phyloP scores from a whole-genome alignment of 2,888 invertebrate genomes.

The Apotomis capreana region DNA sequence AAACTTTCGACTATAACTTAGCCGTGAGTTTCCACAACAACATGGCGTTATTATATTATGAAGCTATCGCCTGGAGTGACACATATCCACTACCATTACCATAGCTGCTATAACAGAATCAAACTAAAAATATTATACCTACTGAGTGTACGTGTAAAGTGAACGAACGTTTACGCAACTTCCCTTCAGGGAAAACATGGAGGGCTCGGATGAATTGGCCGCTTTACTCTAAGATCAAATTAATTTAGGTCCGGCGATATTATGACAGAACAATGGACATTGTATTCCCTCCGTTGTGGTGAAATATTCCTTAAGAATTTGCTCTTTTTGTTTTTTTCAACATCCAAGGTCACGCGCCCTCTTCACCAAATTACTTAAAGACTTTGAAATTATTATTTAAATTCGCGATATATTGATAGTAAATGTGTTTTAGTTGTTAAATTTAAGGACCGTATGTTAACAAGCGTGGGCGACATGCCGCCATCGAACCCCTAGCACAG shows the following conservation, averaged over 20 bases:
- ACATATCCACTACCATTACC: too few species aligned
- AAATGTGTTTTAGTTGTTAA: not conserved
- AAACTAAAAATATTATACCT: conserved; percentile 3
- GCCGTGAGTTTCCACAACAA: too few species aligned
- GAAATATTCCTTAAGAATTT: conserved; percentile 22
- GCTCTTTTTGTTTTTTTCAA: conserved; percentile 31
- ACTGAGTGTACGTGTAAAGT: too few species aligned
- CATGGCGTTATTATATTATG: too few species aligned
- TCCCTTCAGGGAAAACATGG: conserved; percentile 23
- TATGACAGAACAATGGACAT: conserved; percentile 36
- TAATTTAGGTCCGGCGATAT: conserved; percentile 38
- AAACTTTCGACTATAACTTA: too few species aligned
- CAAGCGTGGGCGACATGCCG: not conserved
- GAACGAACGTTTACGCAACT: conserved; percentile 15
- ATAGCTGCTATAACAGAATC: too few species aligned
- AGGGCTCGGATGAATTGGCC: conserved; percentile 32
- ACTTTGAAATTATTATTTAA: conserved; percentile 1
- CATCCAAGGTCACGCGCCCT: conserved; percentile 14
- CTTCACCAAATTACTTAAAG: conserved; percentile 20
- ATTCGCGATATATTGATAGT: not conserved
- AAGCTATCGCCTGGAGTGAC: too few species aligned
- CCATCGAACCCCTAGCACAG: conserved; percentile 42
- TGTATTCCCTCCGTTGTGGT: conserved; percentile 23
- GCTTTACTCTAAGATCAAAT: conserved; percentile 36
- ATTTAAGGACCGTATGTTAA: conserved; percentile 1